These are phyloP conservation scores for Mesocricetus auratus DNA, from an alignment of 2,113 vertebrate species.

Conservation along the genomic window DNA sequence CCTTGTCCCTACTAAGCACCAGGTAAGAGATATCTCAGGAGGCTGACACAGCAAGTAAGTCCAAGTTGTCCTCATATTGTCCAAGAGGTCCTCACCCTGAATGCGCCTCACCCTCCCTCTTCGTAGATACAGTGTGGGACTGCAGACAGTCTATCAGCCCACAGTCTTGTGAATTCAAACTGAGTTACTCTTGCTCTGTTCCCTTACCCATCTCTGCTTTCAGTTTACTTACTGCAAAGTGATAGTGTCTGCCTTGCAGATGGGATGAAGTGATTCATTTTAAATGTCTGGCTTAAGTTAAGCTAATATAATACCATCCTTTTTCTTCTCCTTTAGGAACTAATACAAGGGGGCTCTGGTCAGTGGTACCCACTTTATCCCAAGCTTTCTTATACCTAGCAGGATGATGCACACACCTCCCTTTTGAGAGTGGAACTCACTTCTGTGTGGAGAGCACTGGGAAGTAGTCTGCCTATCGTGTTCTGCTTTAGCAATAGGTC, in stretches of 20 bases:
- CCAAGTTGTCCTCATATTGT: neutral
- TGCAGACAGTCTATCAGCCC: neutral
- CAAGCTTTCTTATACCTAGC: neutral
- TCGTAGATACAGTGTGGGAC: neutral
- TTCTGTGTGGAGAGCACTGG: neutral
- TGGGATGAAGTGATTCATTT: neutral
- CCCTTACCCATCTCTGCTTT: neutral
- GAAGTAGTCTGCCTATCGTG: neutral
- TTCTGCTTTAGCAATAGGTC: neutral
- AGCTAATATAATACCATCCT: neutral
- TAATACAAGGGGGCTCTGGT: neutral
- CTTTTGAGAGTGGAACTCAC: neutral
- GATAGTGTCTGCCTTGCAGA: neutral
- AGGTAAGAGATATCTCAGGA: neutral
- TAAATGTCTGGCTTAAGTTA: neutral
- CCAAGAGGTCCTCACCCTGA: too few species aligned
- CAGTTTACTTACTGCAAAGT: neutral
- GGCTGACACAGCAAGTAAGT: accelerated
- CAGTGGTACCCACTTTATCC: neutral
- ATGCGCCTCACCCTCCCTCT: neutral
- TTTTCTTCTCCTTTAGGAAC: neutral
- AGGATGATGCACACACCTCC: neutral
- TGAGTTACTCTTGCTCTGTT: neutral
- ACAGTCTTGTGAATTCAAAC: neutral
- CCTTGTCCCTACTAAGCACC: too few species aligned